Conservation (phyloP, 2,888 invertebrate genomes). For the Tuta absoluta region DNA sequence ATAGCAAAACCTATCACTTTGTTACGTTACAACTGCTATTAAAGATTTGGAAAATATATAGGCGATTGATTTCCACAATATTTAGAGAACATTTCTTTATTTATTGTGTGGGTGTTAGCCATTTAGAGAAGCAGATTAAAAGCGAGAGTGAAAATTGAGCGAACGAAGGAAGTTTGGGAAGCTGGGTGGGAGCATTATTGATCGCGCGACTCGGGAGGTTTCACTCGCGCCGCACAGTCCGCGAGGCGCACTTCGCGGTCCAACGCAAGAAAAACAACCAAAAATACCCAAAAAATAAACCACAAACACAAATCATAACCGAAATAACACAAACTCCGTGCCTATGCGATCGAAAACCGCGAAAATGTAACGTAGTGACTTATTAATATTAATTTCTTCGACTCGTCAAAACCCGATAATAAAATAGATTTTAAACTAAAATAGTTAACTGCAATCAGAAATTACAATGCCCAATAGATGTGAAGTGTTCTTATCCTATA, state of each 20-base stretch:
- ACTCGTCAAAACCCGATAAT: slow-evolving; percentile 5
- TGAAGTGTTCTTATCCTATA: neutral
- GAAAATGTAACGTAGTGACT: slow-evolving; percentile 19
- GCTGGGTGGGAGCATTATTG: slow-evolving; percentile 82
- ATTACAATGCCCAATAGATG: neutral
- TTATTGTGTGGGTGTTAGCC: neutral
- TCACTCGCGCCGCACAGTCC: slow-evolving; percentile 76
- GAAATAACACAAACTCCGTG: slow-evolving; percentile 22
- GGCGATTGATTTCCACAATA: neutral
- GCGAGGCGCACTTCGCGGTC: slow-evolving; percentile 71
- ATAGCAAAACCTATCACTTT: no score
- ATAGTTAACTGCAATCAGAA: neutral
- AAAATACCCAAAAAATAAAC: slow-evolving; percentile 46
- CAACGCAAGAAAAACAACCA: slow-evolving; percentile 66
- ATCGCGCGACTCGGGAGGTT: slow-evolving; percentile 79
- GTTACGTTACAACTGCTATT: no score
- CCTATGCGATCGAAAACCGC: slow-evolving; percentile 16
- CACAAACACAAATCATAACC: slow-evolving; percentile 38
- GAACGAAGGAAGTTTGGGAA: slow-evolving; percentile 60
- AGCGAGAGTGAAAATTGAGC: slow-evolving; percentile 18
- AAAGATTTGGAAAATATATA: neutral
- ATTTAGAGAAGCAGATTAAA: slow-evolving; percentile 17
- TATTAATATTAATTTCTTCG: neutral
- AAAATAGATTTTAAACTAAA: slow-evolving; percentile 18
- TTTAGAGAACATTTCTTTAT: neutral